Evolutionary conservation across 2,797 vertebrate genomes (phyloP).

Genomic region (Myotis pilosus): DNA sequence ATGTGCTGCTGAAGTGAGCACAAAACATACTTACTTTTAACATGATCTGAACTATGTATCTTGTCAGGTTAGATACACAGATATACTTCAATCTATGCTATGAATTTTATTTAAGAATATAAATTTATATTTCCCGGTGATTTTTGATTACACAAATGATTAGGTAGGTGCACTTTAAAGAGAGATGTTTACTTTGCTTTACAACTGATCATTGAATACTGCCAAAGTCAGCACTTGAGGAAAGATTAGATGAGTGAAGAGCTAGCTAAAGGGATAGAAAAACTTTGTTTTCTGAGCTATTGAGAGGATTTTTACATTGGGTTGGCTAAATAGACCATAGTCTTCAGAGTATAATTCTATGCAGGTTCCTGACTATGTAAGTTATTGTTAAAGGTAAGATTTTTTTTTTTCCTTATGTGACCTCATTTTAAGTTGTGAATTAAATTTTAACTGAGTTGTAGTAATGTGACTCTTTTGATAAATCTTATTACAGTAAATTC

Average conservation of each 20-base stretch:
- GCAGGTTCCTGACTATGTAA: constrained; percentile 44
- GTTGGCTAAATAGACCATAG: constrained; percentile 5
- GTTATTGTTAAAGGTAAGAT: constrained; percentile 73
- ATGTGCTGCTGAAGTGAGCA: too few relatives aligned
- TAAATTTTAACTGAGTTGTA: constrained; percentile 53
- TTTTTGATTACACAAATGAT: background rate
- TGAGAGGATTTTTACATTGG: constrained; percentile 51
- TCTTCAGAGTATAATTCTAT: constrained; percentile 37
- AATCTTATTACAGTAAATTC: constrained; percentile 38
- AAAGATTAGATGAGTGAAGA: background rate
- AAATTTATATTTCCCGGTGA: background rate
- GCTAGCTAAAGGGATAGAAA: constrained; percentile 14
- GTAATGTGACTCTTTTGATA: constrained; percentile 50
- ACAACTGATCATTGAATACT: constrained; percentile 62
- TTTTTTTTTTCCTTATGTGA: background rate
- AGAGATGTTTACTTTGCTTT: constrained; percentile 65
- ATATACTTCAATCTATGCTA: background rate
- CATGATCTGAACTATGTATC: constrained; percentile 13
- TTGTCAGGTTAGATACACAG: constrained; percentile 32
- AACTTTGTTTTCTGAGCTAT: constrained; percentile 39
- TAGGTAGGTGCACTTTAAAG: background rate
- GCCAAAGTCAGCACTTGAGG: background rate
- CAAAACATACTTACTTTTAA: background rate
- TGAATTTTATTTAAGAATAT: constrained; percentile 43
- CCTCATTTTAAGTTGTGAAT: constrained; percentile 43